These are phyloP conservation scores for Bergia puertoricense DNA, from an alignment of 92 coral and sea anemone species.

Conservation along the genomic window DNA sequence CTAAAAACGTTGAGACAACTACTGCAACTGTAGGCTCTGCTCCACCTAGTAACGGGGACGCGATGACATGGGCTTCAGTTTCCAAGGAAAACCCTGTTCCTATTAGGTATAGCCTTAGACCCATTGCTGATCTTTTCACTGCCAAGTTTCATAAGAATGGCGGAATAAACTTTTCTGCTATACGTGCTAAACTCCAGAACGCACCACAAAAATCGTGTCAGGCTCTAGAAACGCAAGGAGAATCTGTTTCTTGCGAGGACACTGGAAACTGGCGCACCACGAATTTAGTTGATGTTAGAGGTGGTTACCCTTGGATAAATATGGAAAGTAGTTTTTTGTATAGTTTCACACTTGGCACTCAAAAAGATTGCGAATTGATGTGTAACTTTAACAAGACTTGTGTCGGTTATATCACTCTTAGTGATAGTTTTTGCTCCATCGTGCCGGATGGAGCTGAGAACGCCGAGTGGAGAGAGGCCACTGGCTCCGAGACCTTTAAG, in stretches of 20 bases:
- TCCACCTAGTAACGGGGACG: conserved; percentile 65
- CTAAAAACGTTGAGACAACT: conserved; percentile 57
- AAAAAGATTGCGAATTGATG: not conserved
- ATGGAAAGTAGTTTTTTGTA: no score
- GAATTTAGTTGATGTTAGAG: not conserved
- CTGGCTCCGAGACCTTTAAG: not conserved
- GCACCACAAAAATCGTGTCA: not conserved
- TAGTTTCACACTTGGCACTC: not conserved
- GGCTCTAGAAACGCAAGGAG: not conserved
- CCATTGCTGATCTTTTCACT: conserved; percentile 47
- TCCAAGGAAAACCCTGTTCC: conserved; percentile 61
- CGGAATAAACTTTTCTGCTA: not conserved
- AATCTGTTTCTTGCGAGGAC: not conserved
- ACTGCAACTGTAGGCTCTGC: conserved; percentile 63
- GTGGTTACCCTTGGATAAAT: not conserved
- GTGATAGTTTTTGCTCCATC: not conserved
- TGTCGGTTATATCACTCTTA: not conserved
- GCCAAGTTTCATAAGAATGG: conserved; percentile 11
- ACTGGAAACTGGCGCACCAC: not conserved
- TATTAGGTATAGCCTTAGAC: conserved; percentile 42
- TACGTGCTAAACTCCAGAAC: not conserved
- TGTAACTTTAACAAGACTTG: not conserved
- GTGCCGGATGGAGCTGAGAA: not conserved
- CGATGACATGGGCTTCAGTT: conserved; percentile 62
- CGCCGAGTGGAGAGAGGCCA: not conserved